Evolutionary conservation across 2,797 vertebrate species (phyloP).

Genomic region (Muraenolepis orangiensis): DNA sequence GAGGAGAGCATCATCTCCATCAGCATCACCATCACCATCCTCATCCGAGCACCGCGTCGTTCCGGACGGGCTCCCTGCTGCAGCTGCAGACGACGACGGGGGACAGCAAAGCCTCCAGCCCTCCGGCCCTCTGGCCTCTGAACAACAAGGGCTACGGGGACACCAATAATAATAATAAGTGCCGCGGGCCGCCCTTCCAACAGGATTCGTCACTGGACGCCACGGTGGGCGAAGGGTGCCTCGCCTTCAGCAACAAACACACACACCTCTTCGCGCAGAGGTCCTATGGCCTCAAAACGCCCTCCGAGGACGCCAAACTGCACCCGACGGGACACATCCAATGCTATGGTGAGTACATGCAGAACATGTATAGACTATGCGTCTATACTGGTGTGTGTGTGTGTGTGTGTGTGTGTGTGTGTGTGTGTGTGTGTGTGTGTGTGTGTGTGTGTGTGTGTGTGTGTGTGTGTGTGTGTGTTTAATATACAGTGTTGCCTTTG

Average conservation of each 20-base stretch:
- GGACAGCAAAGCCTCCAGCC: constrained; percentile 88
- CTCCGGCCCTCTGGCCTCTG: constrained; percentile 83
- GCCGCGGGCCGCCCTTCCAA: constrained; percentile 85
- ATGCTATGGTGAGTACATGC: constrained; percentile 87
- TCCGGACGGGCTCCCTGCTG: constrained; percentile 81
- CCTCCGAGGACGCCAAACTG: constrained; percentile 84
- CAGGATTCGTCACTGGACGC: constrained; percentile 88
- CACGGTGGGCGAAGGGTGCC: constrained; percentile 80
- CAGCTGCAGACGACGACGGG: no score
- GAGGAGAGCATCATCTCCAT: constrained; percentile 81
- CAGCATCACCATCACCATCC: no score
- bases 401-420: no score
- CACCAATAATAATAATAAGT: no score
- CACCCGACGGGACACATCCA: constrained; percentile 83
- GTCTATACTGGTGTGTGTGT: no score
- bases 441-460: no score
- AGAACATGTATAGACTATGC: no score
- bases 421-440: no score
- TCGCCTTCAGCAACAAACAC: constrained; percentile 91
- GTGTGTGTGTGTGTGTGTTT: no score
- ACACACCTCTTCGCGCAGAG: constrained; percentile 89
- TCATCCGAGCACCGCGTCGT: no score
- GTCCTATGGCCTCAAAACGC: constrained; percentile 87
- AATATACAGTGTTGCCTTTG: no score
- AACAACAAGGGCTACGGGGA: constrained; percentile 86